Base-by-base conservation (phyloP, 2,797 vertebrate species). In the Lepus townsendii region DNA sequence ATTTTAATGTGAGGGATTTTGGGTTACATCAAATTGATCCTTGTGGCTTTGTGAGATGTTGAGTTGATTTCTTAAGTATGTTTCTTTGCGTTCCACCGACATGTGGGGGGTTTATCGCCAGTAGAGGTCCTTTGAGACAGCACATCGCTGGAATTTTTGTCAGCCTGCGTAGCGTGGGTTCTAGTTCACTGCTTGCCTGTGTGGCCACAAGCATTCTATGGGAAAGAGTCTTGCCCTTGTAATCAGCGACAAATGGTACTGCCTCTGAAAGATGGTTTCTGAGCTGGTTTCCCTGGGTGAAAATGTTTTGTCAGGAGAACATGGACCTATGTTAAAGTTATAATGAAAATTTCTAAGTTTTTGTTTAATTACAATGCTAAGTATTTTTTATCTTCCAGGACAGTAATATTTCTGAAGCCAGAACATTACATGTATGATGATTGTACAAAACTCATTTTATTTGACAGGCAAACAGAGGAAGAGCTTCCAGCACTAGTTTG, bases 111-210 rank as follows among this genome's bases (percentile, higher is more conserved):
- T 27, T 22, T 10, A 30, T 66, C 27, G 1, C 42, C 42, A 47
- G 8, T 47, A 7, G 11, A 32, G 13, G 78, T 60, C 12, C 42
- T 47, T 47, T 47, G 42, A 47, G 42, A 57, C 54, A 57, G 42
- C 42, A 1, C 42, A 13, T 62, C 24, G 27, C 54, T 54, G 8
- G n/a, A 60, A n/a, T 66, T 38, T 72, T 35, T 3, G 14, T 42
- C 11, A 65, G 24, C 80, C 17, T 3, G 8, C 47, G 2, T 7
- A 1, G 32, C 3, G 6, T 13, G 5, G 54, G 3, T 2, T 17
- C 66, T 19, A 4, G 11, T 4, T 13, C 8, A 19, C 42, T 9
- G 42, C 42, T 11, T 26, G 38, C 27, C 38, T 10, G 4, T 54
- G 17, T 27, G 22, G 22, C 50, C 14, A 62, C 35, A 57, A 6